Conservation (phyloP, 1,140 invertebrate species). For the Trichonephila clavipes region DNA sequence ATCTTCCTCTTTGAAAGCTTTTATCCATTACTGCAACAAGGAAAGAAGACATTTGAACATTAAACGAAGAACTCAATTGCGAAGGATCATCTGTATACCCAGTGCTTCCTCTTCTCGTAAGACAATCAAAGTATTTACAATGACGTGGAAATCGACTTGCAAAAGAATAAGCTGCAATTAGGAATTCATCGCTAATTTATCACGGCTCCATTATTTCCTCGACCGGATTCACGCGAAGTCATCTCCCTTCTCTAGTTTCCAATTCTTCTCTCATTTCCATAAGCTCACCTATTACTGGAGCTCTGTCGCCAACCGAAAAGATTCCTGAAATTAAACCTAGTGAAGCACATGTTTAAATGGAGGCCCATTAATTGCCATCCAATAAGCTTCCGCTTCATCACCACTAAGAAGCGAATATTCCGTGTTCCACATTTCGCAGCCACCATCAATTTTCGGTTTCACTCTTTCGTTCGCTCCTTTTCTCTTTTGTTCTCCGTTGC, state of each 20-base stretch:
- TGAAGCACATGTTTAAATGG: conserved; percentile 76
- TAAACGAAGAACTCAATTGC: conserved; percentile 30
- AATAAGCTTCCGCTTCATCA: conserved; percentile 68
- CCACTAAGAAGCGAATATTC: conserved; percentile 68
- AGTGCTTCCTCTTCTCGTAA: neutral
- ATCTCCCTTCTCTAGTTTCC: neutral
- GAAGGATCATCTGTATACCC: neutral
- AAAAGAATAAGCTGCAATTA: conserved; percentile 37
- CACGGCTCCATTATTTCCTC: conserved; percentile 23
- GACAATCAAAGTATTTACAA: conserved; percentile 12
- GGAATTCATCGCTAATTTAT: conserved; percentile 60
- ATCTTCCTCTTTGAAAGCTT: conserved; percentile 23
- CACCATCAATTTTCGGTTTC: conserved; percentile 75
- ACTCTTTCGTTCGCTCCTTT: conserved; percentile 59
- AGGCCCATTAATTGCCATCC: conserved; percentile 73
- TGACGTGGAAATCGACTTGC: conserved; percentile 20
- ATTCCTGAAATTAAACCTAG: conserved; percentile 72
- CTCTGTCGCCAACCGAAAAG: conserved; percentile 25
- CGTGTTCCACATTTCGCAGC: conserved; percentile 70
- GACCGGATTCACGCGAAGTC: conserved; percentile 29
- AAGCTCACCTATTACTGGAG: conserved; percentile 52
- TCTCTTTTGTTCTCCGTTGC: conserved; percentile 31
- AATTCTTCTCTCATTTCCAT: conserved; percentile 21
- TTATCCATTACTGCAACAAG: conserved; percentile 13
- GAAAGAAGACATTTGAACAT: conserved; percentile 15